Conservation (phyloP, 2,888 invertebrate genomes). For the Teinopalpus imperialis region DNA sequence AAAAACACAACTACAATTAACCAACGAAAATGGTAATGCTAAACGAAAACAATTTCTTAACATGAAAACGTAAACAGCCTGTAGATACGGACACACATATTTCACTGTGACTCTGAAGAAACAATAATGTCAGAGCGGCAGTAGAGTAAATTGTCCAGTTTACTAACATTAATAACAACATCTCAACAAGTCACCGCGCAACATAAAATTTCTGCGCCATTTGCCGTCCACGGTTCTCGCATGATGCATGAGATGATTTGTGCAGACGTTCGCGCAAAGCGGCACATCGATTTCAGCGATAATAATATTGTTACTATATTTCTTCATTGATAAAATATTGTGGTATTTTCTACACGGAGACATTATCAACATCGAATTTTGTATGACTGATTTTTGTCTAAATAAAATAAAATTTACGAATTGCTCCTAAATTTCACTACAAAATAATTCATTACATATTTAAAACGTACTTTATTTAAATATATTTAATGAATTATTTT, state of each 20-base stretch:
- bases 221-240: slow-evolving; percentile 41
- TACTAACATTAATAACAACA: slow-evolving; percentile 32
- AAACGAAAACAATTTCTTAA: too few species aligned
- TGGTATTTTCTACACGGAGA: too few species aligned
- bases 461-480: too few species aligned
- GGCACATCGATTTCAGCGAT: slow-evolving; percentile 2
- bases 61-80: slow-evolving; percentile 1
- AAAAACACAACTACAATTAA: too few species aligned
- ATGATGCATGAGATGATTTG: slow-evolving; percentile 46
- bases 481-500: too few species aligned
- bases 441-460: too few species aligned
- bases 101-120: slow-evolving; percentile 16
- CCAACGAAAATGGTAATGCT: too few species aligned
- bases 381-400: too few species aligned
- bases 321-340: too few species aligned
- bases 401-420: too few species aligned
- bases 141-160: slow-evolving; percentile 29
- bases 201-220: slow-evolving; percentile 44
- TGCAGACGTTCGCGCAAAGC: slow-evolving; percentile 29
- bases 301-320: slow-evolving; percentile 1
- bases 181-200: slow-evolving; percentile 36
- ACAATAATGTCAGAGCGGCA: slow-evolving; percentile 27
- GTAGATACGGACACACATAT: slow-evolving; percentile 8
- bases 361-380: too few species aligned
- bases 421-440: too few species aligned